Conservation (phyloP, 1,140 invertebrate genomes). For the Magallana ariakensis region DNA sequence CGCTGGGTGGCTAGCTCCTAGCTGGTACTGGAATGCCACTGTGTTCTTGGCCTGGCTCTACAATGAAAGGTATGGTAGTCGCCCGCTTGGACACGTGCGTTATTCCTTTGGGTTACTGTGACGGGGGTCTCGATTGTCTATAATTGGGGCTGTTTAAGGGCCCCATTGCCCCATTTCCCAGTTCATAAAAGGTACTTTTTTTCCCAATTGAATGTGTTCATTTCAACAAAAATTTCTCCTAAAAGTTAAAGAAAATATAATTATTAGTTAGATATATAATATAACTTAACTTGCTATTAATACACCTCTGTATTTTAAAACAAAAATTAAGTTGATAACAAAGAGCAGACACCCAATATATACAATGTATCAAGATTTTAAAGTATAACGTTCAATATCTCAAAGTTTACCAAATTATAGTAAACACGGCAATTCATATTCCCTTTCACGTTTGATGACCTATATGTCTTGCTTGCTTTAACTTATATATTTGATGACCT, state of each 20-base stretch:
- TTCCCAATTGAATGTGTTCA: neutral
- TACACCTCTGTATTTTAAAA: too few relatives aligned
- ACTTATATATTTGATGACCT: too few relatives aligned
- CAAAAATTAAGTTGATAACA: neutral
- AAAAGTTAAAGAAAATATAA: too few relatives aligned
- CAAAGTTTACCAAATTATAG: too few relatives aligned
- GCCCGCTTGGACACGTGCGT: neutral
- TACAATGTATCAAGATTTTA: neutral
- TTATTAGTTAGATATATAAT: too few relatives aligned
- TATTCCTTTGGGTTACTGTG: neutral
- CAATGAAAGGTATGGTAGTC: conserved; percentile 39
- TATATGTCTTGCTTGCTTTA: too few relatives aligned
- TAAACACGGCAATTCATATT: too few relatives aligned
- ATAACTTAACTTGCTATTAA: too few relatives aligned
- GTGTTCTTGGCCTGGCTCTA: conserved; percentile 93
- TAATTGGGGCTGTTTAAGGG: neutral
- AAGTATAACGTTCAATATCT: too few relatives aligned
- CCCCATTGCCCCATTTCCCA: neutral
- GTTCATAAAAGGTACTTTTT: neutral
- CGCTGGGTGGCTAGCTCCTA: conserved; percentile 81
- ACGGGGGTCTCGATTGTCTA: neutral
- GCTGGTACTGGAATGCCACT: conserved; percentile 85
- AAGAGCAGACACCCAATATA: neutral
- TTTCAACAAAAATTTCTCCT: neutral
- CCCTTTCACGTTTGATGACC: too few relatives aligned